These are phyloP conservation scores for Columba livia DNA, from an alignment of 2,113 vertebrate genomes.

Conservation along the genomic window DNA sequence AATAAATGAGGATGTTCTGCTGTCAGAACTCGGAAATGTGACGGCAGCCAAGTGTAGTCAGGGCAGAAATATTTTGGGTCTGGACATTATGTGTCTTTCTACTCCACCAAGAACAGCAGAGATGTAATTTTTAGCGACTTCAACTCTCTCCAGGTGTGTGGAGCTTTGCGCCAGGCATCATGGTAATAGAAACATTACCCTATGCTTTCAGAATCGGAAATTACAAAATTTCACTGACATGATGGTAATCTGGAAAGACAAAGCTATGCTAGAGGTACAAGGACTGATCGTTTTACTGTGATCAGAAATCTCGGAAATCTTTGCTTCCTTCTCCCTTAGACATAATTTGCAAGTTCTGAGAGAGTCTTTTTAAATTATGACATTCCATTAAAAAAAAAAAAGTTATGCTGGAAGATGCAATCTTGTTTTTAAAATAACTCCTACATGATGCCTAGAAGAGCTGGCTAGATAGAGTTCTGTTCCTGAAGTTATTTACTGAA, in stretches of 20 bases:
- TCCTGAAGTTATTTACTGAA: conserved; percentile 1
- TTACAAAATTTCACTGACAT: not conserved
- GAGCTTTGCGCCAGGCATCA: not conserved
- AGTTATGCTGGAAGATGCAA: not conserved
- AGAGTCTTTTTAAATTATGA: not conserved
- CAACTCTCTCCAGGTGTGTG: not conserved
- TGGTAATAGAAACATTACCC: not conserved
- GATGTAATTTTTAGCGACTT: not conserved
- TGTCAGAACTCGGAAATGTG: not conserved
- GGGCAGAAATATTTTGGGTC: not conserved
- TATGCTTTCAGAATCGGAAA: not conserved
- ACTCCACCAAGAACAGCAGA: not conserved
- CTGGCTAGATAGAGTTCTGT: not conserved
- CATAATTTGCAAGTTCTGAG: not conserved
- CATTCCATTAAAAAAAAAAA: not conserved
- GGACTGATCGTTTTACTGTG: not conserved
- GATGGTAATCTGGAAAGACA: not conserved
- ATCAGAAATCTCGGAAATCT: not conserved
- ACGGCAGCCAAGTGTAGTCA: not conserved
- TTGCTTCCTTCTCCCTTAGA: not conserved
- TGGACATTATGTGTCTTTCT: not conserved
- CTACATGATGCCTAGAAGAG: not conserved
- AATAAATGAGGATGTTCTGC: not conserved
- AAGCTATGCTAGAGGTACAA: not conserved
- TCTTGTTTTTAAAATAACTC: conserved; percentile 6